Evolutionary conservation across 1,140 invertebrate genomes (phyloP).

Genomic region (Carcinoscorpius rotundicauda): DNA sequence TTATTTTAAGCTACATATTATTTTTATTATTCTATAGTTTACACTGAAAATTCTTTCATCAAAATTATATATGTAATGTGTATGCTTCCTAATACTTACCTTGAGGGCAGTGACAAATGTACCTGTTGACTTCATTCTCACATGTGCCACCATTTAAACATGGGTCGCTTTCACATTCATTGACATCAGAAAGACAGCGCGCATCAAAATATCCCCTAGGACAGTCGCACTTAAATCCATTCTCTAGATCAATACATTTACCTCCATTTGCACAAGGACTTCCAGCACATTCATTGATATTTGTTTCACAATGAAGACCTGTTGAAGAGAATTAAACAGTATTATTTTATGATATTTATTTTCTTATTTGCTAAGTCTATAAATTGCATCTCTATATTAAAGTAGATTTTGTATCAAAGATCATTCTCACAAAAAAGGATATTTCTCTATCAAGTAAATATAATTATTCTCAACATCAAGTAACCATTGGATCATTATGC

Average conservation of each 20-base stretch:
- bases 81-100: constrained; percentile 3
- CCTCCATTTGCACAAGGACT: constrained; percentile 72
- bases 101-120: constrained; percentile 72
- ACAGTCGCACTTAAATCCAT: constrained; percentile 58
- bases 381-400: no score
- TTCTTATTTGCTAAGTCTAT: no score
- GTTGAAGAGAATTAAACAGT: constrained; percentile 42
- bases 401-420: no score
- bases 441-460: no score
- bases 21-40: no score
- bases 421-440: no score
- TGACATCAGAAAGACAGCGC: constrained; percentile 76
- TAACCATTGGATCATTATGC: no score
- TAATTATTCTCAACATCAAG: no score
- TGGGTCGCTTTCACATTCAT: constrained; percentile 57
- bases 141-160: constrained; percentile 73
- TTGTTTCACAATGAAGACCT: constrained; percentile 76
- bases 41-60: no score
- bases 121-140: constrained; percentile 54
- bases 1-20: no score
- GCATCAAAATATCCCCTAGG: constrained; percentile 82
- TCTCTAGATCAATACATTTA: constrained; percentile 66
- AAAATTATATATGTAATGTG: no score
- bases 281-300: constrained; percentile 83
- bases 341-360: no score